A percentile compares a stretch with the other conserved stretches of the same genome.
These are phyloP conservation scores for Chironomus tepperi DNA, from an alignment of 1,140 invertebrate species.

Conservation along the genomic window DNA sequence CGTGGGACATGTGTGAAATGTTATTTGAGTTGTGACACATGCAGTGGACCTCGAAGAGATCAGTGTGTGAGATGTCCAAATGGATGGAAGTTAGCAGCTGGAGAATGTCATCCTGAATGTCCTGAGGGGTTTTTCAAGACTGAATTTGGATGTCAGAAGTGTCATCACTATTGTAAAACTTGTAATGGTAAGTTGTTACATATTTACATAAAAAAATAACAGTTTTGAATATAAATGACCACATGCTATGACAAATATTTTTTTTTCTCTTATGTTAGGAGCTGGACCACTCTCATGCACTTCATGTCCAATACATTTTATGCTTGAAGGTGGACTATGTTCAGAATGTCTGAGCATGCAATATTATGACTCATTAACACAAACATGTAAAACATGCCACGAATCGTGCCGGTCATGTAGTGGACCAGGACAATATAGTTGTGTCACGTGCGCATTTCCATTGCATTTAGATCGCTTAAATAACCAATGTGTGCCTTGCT, in stretches of 20 bases:
- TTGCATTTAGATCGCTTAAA: slow-evolving; percentile 56
- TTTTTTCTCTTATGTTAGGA: slow-evolving; percentile 40
- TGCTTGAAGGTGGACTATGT: slow-evolving; percentile 62
- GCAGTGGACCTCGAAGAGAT: slow-evolving; percentile 64
- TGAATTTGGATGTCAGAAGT: slow-evolving; percentile 69
- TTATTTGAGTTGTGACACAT: slow-evolving; percentile 73
- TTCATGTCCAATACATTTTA: slow-evolving; percentile 59
- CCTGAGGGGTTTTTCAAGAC: slow-evolving; percentile 75
- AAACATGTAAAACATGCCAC: slow-evolving; percentile 58
- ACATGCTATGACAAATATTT: background rate
- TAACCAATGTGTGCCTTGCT: slow-evolving; percentile 65
- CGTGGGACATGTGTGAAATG: slow-evolving; percentile 70
- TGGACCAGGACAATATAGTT: slow-evolving; percentile 60
- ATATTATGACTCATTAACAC: slow-evolving; percentile 59
- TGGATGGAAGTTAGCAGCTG: slow-evolving; percentile 66
- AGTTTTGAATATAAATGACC: background rate
- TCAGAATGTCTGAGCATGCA: slow-evolving; percentile 63
- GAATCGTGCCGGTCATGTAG: slow-evolving; percentile 57
- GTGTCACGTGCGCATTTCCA: slow-evolving; percentile 53
- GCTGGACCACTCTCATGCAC: slow-evolving; percentile 63
- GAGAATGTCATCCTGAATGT: slow-evolving; percentile 73
- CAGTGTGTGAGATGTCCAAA: slow-evolving; percentile 74
- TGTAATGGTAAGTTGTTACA: slow-evolving; percentile 55
- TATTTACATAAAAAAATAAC: slow-evolving; percentile 27
- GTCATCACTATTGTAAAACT: slow-evolving; percentile 73